Evolutionary conservation across 2,113 vertebrate species (phyloP).

Genomic region (Lepus europaeus): DNA sequence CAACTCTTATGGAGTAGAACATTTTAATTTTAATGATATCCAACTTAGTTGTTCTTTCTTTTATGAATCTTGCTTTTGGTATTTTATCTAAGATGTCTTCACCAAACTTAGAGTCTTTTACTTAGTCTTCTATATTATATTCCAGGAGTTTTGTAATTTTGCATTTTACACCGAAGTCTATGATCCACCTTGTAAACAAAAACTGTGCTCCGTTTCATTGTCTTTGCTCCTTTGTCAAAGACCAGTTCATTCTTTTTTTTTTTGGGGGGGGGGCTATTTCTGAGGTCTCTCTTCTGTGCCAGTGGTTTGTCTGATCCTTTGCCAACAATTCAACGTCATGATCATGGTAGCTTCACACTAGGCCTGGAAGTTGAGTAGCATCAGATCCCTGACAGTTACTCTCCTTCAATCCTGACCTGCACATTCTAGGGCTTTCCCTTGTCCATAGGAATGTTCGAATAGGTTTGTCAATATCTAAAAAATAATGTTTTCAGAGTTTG

Average conservation of each 20-base stretch:
- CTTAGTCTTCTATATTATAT: neutral
- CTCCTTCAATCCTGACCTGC: neutral
- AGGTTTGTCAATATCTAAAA: neutral
- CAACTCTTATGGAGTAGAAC: neutral
- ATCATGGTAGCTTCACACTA: neutral
- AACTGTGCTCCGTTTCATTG: neutral
- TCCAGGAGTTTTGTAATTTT: neutral
- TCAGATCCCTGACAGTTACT: neutral
- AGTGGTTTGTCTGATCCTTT: neutral
- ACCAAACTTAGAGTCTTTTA: neutral
- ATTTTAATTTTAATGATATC: neutral
- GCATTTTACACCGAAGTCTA: neutral
- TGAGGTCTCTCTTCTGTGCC: neutral
- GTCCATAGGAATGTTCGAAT: neutral
- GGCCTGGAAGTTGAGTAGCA: neutral
- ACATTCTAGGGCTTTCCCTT: neutral
- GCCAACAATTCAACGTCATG: neutral
- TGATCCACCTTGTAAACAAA: neutral
- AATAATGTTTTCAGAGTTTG: neutral
- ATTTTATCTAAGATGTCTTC: neutral
- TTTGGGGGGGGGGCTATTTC: neutral
- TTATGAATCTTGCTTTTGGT: neutral
- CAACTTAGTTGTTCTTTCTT: neutral
- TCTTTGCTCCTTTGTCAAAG: neutral
- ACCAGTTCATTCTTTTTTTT: neutral